phyloP scores from a whole-genome alignment of 2,888 invertebrate genomes.

The Thumatha senex region DNA sequence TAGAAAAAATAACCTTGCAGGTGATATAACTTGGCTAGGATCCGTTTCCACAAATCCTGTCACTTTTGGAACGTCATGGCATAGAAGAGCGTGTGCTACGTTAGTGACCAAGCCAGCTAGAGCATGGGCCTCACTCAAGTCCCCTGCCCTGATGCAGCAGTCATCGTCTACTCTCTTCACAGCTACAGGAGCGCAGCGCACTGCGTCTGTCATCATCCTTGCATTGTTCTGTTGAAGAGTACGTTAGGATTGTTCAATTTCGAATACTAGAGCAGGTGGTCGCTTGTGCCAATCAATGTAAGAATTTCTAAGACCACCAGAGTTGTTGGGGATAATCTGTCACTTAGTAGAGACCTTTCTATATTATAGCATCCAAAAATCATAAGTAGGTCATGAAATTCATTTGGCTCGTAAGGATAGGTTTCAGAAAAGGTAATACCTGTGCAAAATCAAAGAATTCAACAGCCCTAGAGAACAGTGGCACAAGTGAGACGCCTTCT shows the following conservation, averaged over 20 bases:
- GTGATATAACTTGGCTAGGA: slow-evolving; percentile 62
- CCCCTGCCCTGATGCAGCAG: slow-evolving; percentile 51
- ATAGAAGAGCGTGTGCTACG: slow-evolving; percentile 65
- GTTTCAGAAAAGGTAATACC: slow-evolving; percentile 50
- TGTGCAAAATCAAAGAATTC: slow-evolving; percentile 68
- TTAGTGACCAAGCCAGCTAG: slow-evolving; percentile 65
- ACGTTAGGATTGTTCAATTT: neutral
- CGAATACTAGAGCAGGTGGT: neutral
- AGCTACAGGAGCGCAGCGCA: slow-evolving; percentile 53
- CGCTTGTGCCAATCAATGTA: too few species aligned
- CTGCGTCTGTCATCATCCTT: slow-evolving; percentile 63
- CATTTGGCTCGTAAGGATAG: too few species aligned
- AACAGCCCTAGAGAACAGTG: slow-evolving; percentile 71
- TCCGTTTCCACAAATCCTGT: slow-evolving; percentile 72
- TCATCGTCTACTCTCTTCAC: slow-evolving; percentile 51
- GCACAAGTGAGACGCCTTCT: slow-evolving; percentile 68
- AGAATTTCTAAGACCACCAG: neutral
- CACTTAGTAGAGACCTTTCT: too few species aligned
- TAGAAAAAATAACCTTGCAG: slow-evolving; percentile 57
- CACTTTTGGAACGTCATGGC: slow-evolving; percentile 62
- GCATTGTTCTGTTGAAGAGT: slow-evolving; percentile 56
- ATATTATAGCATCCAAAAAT: too few species aligned
- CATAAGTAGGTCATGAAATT: too few species aligned
- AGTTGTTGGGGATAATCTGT: too few species aligned
- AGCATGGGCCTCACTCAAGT: slow-evolving; percentile 75